phyloP scores from a whole-genome alignment of 2,797 vertebrate species.

The Leucoraja ocellata region DNA sequence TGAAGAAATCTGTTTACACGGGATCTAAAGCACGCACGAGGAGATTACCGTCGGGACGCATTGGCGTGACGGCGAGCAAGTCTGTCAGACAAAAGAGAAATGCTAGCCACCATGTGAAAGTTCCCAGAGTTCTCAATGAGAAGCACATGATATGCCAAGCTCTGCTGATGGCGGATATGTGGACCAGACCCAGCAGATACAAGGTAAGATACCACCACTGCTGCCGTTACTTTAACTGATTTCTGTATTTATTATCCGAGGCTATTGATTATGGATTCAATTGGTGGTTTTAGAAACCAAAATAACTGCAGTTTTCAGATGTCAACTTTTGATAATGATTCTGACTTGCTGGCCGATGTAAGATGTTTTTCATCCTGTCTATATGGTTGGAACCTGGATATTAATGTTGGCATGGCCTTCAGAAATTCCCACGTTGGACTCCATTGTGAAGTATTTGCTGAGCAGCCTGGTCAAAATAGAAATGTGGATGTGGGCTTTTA shows the following conservation, averaged over 20 bases:
- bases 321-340: background rate
- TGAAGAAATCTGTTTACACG: conserved; percentile 87
- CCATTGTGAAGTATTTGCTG: too few species aligned
- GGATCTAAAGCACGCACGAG: conserved; percentile 81
- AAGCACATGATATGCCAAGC: conserved; percentile 25
- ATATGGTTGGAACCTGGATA: too few species aligned
- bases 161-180: background rate
- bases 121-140: background rate
- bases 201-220: background rate
- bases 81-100: conserved; percentile 53
- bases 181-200: background rate
- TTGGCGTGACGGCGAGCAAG: conserved; percentile 68
- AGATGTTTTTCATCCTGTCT: background rate
- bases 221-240: background rate
- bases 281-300: background rate
- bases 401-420: background rate
- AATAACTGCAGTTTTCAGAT: background rate
- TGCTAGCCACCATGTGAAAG: conserved; percentile 12
- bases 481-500: background rate
- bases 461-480: background rate
- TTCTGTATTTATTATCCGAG: background rate
- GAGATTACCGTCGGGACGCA: conserved; percentile 77
- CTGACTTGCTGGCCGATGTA: background rate
- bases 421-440: background rate
- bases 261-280: too few species aligned